Conservation (phyloP, 2,797 vertebrate species). For the Cuculus canorus region DNA sequence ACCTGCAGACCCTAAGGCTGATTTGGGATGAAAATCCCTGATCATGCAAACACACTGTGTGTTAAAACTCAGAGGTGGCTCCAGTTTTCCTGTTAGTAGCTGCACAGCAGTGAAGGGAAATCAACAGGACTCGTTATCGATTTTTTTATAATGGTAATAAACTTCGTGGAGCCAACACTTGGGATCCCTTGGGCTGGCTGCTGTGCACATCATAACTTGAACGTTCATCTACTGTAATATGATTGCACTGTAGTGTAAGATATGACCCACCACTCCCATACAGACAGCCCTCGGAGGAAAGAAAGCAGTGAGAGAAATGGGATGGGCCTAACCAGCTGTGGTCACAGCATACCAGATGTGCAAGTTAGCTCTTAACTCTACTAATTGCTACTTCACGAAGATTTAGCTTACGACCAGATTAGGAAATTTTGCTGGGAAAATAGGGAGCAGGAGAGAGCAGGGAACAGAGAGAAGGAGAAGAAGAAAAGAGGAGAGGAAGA, state of each 20-base stretch:
- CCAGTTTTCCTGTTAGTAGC: neutral
- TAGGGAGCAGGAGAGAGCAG: fast-evolving
- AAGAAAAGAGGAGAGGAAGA: neutral
- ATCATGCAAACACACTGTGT: neutral
- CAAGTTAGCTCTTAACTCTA: neutral
- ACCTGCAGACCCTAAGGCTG: neutral
- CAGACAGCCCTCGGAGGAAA: neutral
- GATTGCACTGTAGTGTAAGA: neutral
- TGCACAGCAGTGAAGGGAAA: neutral
- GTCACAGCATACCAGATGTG: neutral
- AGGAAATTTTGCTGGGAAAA: neutral
- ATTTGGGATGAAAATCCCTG: neutral
- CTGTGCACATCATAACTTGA: neutral
- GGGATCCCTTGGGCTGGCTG: neutral
- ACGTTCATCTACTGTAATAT: neutral
- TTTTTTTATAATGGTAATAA: neutral
- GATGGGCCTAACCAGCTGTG: neutral
- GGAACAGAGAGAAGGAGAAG: neutral
- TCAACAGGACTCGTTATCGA: neutral
- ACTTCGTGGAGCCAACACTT: neutral
- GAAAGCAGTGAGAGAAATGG: neutral
- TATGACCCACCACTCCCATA: neutral
- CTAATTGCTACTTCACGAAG: neutral
- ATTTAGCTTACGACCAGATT: neutral
- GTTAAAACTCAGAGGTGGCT: neutral